Conservation (phyloP, 2,113 vertebrate genomes). For the Zosterops hypoxanthus region DNA sequence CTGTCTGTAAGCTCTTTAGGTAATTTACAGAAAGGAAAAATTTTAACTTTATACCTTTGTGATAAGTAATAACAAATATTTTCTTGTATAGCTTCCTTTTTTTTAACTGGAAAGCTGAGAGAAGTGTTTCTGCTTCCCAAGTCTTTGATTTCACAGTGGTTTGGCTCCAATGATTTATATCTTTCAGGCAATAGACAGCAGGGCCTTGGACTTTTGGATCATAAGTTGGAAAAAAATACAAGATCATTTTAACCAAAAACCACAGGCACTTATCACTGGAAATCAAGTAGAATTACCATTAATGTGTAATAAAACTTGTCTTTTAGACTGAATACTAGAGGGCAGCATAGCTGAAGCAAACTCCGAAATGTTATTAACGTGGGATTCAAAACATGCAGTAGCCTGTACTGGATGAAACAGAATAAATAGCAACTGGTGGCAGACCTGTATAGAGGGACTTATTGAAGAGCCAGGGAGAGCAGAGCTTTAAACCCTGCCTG, state of each 20-base stretch:
- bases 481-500: background rate
- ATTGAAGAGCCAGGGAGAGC: background rate
- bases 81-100: background rate
- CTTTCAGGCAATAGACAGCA: background rate
- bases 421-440: background rate
- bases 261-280: background rate
- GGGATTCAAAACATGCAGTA: background rate
- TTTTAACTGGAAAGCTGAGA: background rate
- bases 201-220: background rate
- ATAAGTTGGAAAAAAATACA: background rate
- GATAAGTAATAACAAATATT: background rate
- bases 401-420: background rate
- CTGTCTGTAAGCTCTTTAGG: background rate
- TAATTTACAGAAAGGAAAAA: background rate
- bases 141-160: background rate
- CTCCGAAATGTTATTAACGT: background rate
- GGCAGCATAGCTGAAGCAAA: slow-evolving; percentile 7
- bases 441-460: background rate
- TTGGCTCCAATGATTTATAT: background rate
- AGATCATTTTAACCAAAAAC: background rate
- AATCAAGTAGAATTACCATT: background rate
- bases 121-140: background rate
- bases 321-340: slow-evolving; percentile 1
- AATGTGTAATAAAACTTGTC: background rate
- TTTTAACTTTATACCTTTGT: background rate